These are phyloP conservation scores for Drosophila algonquin DNA, from an alignment of 2,888 invertebrate species.

Conservation along the genomic window DNA sequence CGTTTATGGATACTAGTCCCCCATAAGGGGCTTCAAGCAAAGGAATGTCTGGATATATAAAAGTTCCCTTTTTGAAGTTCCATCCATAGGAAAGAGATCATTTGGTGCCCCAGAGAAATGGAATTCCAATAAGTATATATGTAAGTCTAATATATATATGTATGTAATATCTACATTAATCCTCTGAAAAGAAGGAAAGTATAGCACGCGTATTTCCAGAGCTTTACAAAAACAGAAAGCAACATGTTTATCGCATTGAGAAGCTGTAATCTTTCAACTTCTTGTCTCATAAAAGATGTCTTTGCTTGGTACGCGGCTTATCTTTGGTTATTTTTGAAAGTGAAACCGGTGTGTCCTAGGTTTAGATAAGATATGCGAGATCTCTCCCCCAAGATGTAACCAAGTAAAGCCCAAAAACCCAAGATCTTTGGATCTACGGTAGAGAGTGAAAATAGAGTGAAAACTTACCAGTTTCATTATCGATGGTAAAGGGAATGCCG, in stretches of 20 bases:
- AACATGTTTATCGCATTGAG: constrained; percentile 3
- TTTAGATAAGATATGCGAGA: constrained; percentile 27
- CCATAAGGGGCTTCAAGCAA: too few relatives aligned
- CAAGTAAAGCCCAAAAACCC: neutral
- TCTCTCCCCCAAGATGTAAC: constrained; percentile 17
- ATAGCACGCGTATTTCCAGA: neutral
- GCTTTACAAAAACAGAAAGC: neutral
- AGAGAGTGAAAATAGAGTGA: neutral
- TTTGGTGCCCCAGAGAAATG: too few relatives aligned
- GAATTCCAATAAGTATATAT: too few relatives aligned
- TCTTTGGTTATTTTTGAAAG: constrained; percentile 34
- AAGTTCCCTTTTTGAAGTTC: too few relatives aligned
- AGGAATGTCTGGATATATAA: too few relatives aligned
- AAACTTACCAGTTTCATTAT: constrained; percentile 93
- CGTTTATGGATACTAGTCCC: too few relatives aligned
- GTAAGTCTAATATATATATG: too few relatives aligned
- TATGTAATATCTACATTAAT: too few relatives aligned
- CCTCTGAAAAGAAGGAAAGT: too few relatives aligned
- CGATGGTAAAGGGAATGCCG: constrained; percentile 92
- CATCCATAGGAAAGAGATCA: too few relatives aligned
- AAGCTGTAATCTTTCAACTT: constrained; percentile 12
- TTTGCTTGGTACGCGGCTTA: constrained; percentile 17
- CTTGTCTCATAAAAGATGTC: constrained; percentile 8
- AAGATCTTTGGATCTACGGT: neutral
- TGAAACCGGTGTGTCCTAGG: constrained; percentile 35